These are phyloP conservation scores for Grantiella picta DNA, from an alignment of 2,113 vertebrate genomes.

Conservation along the genomic window DNA sequence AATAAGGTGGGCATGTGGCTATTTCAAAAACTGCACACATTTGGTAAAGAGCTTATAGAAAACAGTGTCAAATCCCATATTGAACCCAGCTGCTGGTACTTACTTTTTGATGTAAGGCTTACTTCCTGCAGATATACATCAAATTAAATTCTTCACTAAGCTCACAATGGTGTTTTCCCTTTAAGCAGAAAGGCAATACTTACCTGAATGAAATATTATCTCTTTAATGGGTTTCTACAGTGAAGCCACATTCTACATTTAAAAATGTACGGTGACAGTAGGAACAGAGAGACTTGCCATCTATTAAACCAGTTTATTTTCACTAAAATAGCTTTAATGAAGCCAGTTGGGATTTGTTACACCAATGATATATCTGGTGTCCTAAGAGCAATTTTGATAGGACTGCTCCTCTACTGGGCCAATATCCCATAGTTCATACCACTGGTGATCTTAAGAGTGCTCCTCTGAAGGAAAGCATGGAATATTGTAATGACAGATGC, in stretches of 20 bases:
- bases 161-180: constrained; percentile 60
- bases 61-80: constrained; percentile 73
- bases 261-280: constrained; percentile 37
- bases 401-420: not conserved
- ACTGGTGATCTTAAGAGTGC: not conserved
- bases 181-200: constrained; percentile 69
- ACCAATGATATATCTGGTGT: not conserved
- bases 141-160: constrained; percentile 74
- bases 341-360: constrained; percentile 12
- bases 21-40: constrained; percentile 74
- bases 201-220: constrained; percentile 72
- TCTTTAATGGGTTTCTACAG: constrained; percentile 65
- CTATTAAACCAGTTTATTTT: constrained; percentile 41
- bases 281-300: constrained; percentile 3
- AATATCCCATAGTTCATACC: not conserved
- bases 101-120: constrained; percentile 71
- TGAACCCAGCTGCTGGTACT: constrained; percentile 76
- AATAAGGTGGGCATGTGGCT: constrained; percentile 73
- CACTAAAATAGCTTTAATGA: constrained; percentile 9
- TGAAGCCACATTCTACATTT: constrained; percentile 54
- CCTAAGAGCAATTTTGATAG: not conserved
- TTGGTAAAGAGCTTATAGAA: constrained; percentile 75
- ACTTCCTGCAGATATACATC: constrained; percentile 71
- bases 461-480: not conserved
- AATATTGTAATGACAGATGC: not conserved